Evolutionary conservation across 2,113 vertebrate species (phyloP), one percentile per base, ranked within the genome.

Genomic region (Falco punctatus): DNA sequence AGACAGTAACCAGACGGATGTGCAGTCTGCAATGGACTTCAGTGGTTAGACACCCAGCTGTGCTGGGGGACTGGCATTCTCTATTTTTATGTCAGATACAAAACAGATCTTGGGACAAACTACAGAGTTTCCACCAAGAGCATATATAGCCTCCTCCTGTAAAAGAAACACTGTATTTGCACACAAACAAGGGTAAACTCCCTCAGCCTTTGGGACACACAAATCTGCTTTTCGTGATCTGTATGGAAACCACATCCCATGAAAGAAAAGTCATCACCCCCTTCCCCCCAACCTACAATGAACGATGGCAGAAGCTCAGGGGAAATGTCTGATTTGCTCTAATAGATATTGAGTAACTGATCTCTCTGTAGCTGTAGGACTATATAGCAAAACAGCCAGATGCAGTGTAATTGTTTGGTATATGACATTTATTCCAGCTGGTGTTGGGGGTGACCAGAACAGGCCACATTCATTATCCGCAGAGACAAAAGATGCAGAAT

Each of bases 361-460:
- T 62, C 70, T 30, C 48, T 65, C 62, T 16, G 22, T 6, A 82
- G 74, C 51, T 73, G 51, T 44, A 35, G 78, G 58, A 85, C 61
- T 33, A 70, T 1, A 86, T 5, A 95, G 92, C 81, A 88, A 88
- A 84, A 87, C 77, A 94, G 88, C 54, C 89, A 79, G 78, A 95
- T 92, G 78, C 95, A 94, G 89, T 5, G 9, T 15, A 65, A 75
- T 40, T 88, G 89, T 91, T 88, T 89, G 75, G 81, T 67, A 92
- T 24, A 77, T 14, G 91, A 91, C n/a, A 61, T 95, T 97, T 87
- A 95, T 95, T 95, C 93, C 84, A 86, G n/a, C 33, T 55, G 55
- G 30, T 57, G 33, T 2, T 2, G 19, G 28, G 14, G 77, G 51
- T 93, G 92, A 90, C 87, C 74, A n/a, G 44, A 80, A 80, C n/a